A percentile compares a stretch with the other conserved stretches of the same genome.
Evolutionary conservation across 2,888 invertebrate species (phyloP).

Genomic region (Rotaria socialis): DNA sequence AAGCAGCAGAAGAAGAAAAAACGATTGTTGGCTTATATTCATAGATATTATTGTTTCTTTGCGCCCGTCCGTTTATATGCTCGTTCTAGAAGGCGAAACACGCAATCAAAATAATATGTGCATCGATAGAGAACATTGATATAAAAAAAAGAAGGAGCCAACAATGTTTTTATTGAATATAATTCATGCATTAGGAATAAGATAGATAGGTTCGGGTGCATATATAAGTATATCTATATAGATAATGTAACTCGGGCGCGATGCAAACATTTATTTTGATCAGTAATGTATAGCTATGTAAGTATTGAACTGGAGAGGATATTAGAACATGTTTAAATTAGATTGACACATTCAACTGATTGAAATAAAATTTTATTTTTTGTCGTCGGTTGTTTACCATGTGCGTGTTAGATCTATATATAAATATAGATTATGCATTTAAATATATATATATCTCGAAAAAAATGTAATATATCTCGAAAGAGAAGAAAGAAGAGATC

Average conservation of each 20-base stretch:
- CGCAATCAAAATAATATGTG: slow-evolving; percentile 29
- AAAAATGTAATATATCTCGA: not conserved
- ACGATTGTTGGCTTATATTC: slow-evolving; percentile 35
- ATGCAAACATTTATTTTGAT: slow-evolving; percentile 13
- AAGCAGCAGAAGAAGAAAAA: not conserved
- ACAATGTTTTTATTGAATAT: slow-evolving; percentile 24
- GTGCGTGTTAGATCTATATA: not conserved
- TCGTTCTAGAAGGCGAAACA: slow-evolving; percentile 29
- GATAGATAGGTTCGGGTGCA: not conserved
- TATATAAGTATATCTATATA: not conserved
- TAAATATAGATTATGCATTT: not conserved
- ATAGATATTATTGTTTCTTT: slow-evolving; percentile 33
- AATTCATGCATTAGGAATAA: slow-evolving; percentile 13
- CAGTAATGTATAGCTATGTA: not conserved
- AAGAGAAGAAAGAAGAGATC: not conserved
- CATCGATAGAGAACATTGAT: slow-evolving; percentile 18
- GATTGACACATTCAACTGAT: not conserved
- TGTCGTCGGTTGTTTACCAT: not conserved
- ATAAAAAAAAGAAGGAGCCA: not conserved
- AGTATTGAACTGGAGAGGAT: not conserved
- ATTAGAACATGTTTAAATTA: not conserved
- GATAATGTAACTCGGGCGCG: not conserved
- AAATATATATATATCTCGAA: not conserved
- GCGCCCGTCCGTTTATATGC: slow-evolving; percentile 24
- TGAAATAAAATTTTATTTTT: not conserved